Evolutionary conservation across 2,888 invertebrate species (phyloP), one percentile per base, ranked within the genome.

Genomic region (Scrobipalpa atriplicella): DNA sequence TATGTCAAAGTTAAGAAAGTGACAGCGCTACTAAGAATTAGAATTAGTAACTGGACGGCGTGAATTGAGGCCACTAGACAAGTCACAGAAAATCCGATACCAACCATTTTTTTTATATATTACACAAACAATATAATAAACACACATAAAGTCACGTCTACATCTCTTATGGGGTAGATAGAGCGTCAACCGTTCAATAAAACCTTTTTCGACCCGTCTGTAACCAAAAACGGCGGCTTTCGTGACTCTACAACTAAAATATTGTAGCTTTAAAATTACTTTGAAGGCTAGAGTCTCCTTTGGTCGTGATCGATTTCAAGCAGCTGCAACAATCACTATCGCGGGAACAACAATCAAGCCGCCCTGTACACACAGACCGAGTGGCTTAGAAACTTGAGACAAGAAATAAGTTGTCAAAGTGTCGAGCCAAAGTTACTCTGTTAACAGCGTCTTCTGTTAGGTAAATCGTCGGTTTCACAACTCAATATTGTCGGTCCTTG

Each of bases 351-450:
- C 85, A 88, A 89, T 88, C 87, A 84, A 80, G 81, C 78, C 81
- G n/a, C 47, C 70, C 82, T 83, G 76, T 80, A 77, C 84, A 87
- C 82, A 88, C 83, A 87, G 89, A 86, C 84, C 76, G 84, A 84
- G 84, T 86, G 83, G 85, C 87, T 90, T 85, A 85, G 83, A 77
- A 86, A 89, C 85, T 77, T 78, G 75, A 85, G 85, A 89, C 91
- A 89, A 90, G 92, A 91, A 92, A 91, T 91, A 90, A 92, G 91
- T 91, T 92, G 90, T 90, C 91, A 89, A 90, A 92, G 90, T 90
- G 89, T 90, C 89, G 80, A 81, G 86, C 80, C 83, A 82, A 91
- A 91, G 89, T 92, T 92, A 80, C 79, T 86, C 89, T 78, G 87
- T 86, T 87, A 87, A 82, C 86, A 87, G 83, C 84, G 84, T 82